Base-by-base conservation (phyloP, 2,888 invertebrate genomes). In the Latrodectus hesperus region DNA sequence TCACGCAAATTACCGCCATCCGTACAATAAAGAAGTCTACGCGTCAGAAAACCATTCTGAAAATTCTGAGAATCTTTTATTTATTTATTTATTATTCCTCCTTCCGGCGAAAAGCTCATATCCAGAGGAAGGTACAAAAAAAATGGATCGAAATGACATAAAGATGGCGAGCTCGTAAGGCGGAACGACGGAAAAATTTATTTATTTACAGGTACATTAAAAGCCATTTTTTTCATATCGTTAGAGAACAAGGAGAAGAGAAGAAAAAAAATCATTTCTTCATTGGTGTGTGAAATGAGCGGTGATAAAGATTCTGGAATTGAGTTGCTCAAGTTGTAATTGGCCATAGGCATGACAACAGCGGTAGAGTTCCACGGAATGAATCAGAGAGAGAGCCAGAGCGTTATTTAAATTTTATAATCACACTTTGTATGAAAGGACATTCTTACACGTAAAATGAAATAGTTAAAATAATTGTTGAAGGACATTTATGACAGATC, bases 261-360 rank as follows among this genome's bases (percentile, higher is more conserved):
- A 60, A 60, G 26, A 64, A 78, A 70, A 67, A 53, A 55, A 78
- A 38, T 38, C 16, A 53, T 16, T 38, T 9, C n/a, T 49, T 60
- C 84, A 73, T 17, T 70, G 49, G 68, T 53, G 73, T 78, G 68
- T 74, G 84, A 84, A 84, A 84, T 74, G 74, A 74, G 38, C 51
- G 26, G 49, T 26, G 51, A 60, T 72, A 73, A 79, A 80, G 78
- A 68, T 75, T 70, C 55, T 53, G 10, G 68, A 70, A 75, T 82
- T 82, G 82, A 82, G 74, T 51, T 82, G 82, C 75, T 75, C n/a
- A 60, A 60, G 60, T 60, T 60, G 60, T 60, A 60, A 60, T 60
- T 60, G 60, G 60, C 60, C n/a, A 60, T 60, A n/a, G 12, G 60
- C n/a, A 60, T n/a, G 60, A 16, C 60, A 60, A 60, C 0, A 60